Evolutionary conservation across 1,140 invertebrate species (phyloP).

Genomic region (Diprion similis): DNA sequence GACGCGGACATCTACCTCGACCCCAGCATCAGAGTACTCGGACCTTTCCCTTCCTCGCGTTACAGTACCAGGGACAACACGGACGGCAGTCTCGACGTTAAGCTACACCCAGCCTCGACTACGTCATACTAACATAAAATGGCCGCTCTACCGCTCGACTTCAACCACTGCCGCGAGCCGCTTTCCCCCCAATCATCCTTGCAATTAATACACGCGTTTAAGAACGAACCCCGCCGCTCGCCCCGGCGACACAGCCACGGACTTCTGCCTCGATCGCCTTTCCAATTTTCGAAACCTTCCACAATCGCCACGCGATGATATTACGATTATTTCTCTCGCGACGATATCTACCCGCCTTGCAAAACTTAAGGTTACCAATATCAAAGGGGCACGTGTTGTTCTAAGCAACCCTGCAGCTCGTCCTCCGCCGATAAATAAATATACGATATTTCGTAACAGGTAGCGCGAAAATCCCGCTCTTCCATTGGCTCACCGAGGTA

Average conservation of each 20-base stretch:
- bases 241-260: constrained; percentile 13
- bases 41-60: constrained; percentile 26
- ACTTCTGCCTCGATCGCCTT: constrained; percentile 2
- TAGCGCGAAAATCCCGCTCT: constrained; percentile 41
- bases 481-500: constrained; percentile 26
- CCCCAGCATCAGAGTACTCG: constrained; percentile 31
- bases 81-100: constrained; percentile 43
- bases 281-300: background rate
- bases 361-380: background rate
- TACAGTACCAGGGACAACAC: constrained; percentile 29
- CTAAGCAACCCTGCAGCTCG: constrained; percentile 23
- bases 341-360: constrained; percentile 10
- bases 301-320: background rate
- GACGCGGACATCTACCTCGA: constrained; percentile 34
- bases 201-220: constrained; percentile 20
- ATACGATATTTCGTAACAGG: constrained; percentile 37
- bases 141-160: constrained; percentile 37
- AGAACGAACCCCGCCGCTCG: constrained; percentile 13
- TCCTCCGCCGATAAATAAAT: no score
- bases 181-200: constrained; percentile 28
- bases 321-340: constrained; percentile 15
- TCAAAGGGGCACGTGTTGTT: constrained; percentile 41
- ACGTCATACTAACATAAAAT: constrained; percentile 57
- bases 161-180: constrained; percentile 23
- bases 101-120: constrained; percentile 48